Conservation (phyloP, 2,797 vertebrate genomes). For the Melanotaenia parkinsoni region DNA sequence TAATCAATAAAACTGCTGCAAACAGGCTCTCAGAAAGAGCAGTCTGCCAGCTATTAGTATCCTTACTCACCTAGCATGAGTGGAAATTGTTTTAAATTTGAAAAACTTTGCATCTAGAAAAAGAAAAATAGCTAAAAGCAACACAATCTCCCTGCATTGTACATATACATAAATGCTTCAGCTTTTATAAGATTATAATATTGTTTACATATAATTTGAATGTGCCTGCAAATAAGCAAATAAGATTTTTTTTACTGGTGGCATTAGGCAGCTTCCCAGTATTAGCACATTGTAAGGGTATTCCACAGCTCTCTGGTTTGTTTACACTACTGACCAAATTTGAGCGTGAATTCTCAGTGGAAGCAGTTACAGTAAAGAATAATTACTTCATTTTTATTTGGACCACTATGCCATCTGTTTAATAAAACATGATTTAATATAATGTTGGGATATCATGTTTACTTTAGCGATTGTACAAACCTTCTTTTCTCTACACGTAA, state of each 20-base stretch:
- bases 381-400: background rate
- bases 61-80: constrained; percentile 30
- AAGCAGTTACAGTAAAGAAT: background rate
- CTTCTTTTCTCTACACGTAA: constrained; percentile 1
- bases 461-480: background rate
- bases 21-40: constrained; percentile 44
- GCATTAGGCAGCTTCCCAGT: constrained; percentile 40
- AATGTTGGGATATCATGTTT: background rate
- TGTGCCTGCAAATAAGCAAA: constrained; percentile 33
- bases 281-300: constrained; percentile 29
- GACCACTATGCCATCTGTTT: background rate
- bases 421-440: background rate
- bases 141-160: background rate
- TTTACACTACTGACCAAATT: constrained; percentile 6
- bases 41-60: constrained; percentile 22
- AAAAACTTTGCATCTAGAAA: constrained; percentile 15
- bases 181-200: constrained; percentile 40
- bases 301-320: constrained; percentile 12
- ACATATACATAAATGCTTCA: constrained; percentile 34
- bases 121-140: background rate
- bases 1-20: constrained; percentile 44
- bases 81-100: constrained; percentile 20
- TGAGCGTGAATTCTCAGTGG: background rate
- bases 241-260: constrained; percentile 15
- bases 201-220: constrained; percentile 49